A percentile compares a stretch with the other conserved stretches of the same genome.
Evolutionary conservation across 2,113 vertebrate genomes (phyloP).

Genomic region (Neomonachus schauinslandi): DNA sequence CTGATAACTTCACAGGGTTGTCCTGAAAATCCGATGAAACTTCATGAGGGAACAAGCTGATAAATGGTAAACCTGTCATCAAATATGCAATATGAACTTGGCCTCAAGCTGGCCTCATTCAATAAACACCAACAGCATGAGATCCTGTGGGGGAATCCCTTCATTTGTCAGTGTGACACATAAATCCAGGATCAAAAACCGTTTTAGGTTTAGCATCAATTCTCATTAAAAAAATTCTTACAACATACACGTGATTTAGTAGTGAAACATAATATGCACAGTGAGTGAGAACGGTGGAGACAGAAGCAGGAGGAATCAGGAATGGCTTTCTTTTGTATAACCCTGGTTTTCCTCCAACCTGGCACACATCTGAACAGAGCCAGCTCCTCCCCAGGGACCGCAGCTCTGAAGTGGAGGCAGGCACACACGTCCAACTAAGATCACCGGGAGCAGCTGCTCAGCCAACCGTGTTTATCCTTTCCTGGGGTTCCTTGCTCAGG

Average conservation of each 20-base stretch:
- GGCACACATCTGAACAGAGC: background rate
- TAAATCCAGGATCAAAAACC: background rate
- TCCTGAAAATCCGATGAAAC: background rate
- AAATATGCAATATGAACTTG: background rate
- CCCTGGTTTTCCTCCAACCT: background rate
- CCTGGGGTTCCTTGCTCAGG: background rate
- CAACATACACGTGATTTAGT: background rate
- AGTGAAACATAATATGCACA: background rate
- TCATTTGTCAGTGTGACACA: background rate
- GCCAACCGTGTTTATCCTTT: constrained; percentile 25
- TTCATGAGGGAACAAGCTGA: background rate
- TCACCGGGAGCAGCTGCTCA: constrained; percentile 5
- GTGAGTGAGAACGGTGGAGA: background rate
- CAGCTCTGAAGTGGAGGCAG: background rate
- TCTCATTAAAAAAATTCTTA: background rate
- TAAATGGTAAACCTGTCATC: background rate
- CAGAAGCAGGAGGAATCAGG: background rate
- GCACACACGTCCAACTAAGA: background rate
- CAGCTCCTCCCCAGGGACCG: background rate
- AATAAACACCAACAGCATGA: background rate
- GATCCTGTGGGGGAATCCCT: background rate
- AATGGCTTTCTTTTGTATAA: background rate
- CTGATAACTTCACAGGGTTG: background rate
- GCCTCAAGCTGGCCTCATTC: background rate
- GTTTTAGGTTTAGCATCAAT: background rate